Evolutionary conservation across 2,888 invertebrate genomes (phyloP), one percentile per base, ranked within the genome.

Genomic region (Conchocele bisecta): DNA sequence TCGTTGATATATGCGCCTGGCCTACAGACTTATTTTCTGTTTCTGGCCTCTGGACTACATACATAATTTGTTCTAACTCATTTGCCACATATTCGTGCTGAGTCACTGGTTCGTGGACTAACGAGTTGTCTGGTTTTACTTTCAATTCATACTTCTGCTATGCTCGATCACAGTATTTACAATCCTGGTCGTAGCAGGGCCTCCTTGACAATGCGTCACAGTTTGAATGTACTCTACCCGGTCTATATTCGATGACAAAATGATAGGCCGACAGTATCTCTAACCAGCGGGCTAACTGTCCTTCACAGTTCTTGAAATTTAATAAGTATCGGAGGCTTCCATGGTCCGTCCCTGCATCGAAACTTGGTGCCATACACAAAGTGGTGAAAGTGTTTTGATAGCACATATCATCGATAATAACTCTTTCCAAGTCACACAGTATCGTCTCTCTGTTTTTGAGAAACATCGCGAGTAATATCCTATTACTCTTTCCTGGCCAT

Each of bases 401-500:
- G 0, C 2, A 13, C 15, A 33, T n/a, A 28, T 22, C 3, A 33
- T 17, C 3, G 33, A 9, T 13, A 51, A 20, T 11, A 28, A 22
- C 20, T 51, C 51, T 31, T 22, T 33, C 13, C 17, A 20, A 4
- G 53, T 29, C 7, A 17, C 17, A 1, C 53, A 33, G 22, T 51
- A 51, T 20, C 28, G 24, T 41, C 42, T 41, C 9, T 46, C 46
- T 20, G 46, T 28, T 46, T 20, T 7, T 7, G 46, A 20, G 3
- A 20, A 15, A 46, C 46, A 46, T 15, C 46, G 24, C 24, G 26
- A 26, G 17, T 26, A 46, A 46, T 46, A 46, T 26, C 46, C 17
- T 46, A 46, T 46, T 5, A 46, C 46, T 46, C 15, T 22, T 46
- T 46, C 46, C 28, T 46, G 13, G 5, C 46, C 46, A 46, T 46